Base-by-base conservation (phyloP, 2,113 vertebrate species). In the Peucedramus taeniatus region DNA sequence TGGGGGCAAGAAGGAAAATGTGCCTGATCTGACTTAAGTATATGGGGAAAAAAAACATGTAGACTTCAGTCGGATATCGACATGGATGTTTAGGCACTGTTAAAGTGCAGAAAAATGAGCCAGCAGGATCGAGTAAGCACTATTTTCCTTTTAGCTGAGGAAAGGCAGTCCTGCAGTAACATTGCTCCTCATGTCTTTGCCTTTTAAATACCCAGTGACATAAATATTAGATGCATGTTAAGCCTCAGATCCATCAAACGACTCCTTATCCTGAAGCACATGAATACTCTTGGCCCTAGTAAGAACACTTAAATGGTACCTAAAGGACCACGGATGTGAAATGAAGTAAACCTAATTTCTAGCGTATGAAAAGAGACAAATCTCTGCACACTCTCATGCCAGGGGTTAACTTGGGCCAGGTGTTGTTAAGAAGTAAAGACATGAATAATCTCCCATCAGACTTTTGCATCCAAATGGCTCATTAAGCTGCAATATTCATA, bases 221-320 rank as follows among this genome's bases (percentile, higher is more conserved):
- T 95, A 94, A 97, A 95, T 83, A 89, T 94, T 91, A 90, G 68
- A 94, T 90, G 68, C 51, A 56, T 35, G 82, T 77, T 87, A 94
- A 93, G 82, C 51, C 72, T 86, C 39, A 77, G 71, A 85, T 78
- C 70, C 88, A 93, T 79, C 93, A 92, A 89, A 89, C 13, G 19
- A n/a, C 71, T 95, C 75, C 87, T 96, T 74, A 80, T 90, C 81
- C 74, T 59, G 57, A 90, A 91, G 59, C 66, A 86, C 64, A 53
- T 24, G 50, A 90, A 82, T 65, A 89, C 35, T 63, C 49, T 20
- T 56, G 44, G 80, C 56, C 63, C 77, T 78, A 24, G 37, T 75
- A 75, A 69, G 60, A 94, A 93, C 90, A 87, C 24, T 86, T 80
- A 83, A 88, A 65, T 3, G 9, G 26, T 66, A 83, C 60, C 72